A percentile compares a stretch with the other conserved stretches of the same genome.
phyloP scores from a whole-genome alignment of 1,140 invertebrate genomes.

The Cydia fagiglandana region DNA sequence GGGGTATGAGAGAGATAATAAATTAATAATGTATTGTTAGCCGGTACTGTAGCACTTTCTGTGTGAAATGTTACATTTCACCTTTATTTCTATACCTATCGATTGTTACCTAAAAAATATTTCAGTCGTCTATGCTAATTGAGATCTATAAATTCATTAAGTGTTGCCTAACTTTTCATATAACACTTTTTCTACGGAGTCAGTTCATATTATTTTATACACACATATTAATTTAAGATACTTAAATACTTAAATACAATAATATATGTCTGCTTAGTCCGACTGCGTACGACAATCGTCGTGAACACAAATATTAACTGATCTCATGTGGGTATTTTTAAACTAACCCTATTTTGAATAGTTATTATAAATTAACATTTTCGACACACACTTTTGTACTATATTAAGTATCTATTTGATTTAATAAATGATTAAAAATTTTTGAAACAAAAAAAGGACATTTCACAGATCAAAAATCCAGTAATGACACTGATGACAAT shows the following conservation, averaged over 20 bases:
- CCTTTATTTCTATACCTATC: too few species aligned
- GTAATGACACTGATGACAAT: background rate
- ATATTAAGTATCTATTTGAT: background rate
- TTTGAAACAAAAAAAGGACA: slow-evolving; percentile 29
- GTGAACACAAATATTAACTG: slow-evolving; percentile 29
- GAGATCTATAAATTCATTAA: too few species aligned
- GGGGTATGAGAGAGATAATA: too few species aligned
- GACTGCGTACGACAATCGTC: background rate
- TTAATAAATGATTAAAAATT: background rate
- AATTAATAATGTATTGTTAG: too few species aligned
- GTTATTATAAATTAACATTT: background rate
- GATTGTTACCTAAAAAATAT: too few species aligned
- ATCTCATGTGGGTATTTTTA: slow-evolving; percentile 67
- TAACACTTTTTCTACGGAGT: background rate
- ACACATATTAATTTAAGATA: background rate
- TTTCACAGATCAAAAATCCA: background rate
- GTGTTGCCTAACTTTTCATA: too few species aligned
- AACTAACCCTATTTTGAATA: slow-evolving; percentile 35
- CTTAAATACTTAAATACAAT: background rate
- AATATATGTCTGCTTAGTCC: background rate
- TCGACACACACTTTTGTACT: background rate
- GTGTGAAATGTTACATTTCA: too few species aligned
- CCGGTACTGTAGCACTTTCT: too few species aligned
- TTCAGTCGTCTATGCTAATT: too few species aligned
- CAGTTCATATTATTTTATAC: slow-evolving; percentile 19